A percentile compares a stretch with the other conserved stretches of the same genome.
Conservation (phyloP, 2,797 vertebrate genomes). For the Anguilla anguilla region DNA sequence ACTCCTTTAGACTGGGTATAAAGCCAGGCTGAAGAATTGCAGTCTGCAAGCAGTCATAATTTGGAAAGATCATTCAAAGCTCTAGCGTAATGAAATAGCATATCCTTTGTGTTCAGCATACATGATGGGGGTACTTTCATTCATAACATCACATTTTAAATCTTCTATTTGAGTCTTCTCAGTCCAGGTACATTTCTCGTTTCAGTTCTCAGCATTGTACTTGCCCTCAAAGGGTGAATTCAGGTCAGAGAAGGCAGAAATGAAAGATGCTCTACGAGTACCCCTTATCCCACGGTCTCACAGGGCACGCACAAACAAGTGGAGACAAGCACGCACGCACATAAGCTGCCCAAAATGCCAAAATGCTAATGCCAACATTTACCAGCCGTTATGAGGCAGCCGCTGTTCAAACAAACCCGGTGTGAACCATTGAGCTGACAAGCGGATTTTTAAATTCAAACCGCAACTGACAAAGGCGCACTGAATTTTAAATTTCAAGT, state of each 20-base stretch:
- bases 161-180: neutral
- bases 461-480: neutral
- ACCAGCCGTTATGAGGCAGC: constrained; percentile 63
- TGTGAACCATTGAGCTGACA: constrained; percentile 55
- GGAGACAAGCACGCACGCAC: constrained; percentile 50
- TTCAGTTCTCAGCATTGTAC: neutral
- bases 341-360: constrained; percentile 71
- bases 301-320: neutral
- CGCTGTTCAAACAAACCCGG: constrained; percentile 68
- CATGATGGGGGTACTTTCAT: neutral
- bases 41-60: constrained; percentile 63
- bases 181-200: neutral
- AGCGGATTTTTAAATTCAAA: neutral
- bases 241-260: neutral
- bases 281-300: neutral
- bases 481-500: constrained; percentile 45
- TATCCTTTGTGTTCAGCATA: neutral
- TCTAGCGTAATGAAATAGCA: neutral
- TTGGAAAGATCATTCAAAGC: neutral
- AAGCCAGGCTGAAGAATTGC: constrained; percentile 64
- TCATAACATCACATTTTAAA: neutral
- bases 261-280: neutral
- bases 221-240: neutral
- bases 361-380: constrained; percentile 84
- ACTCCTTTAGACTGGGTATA: constrained; percentile 69